Evolutionary conservation across 2,797 vertebrate species (phyloP).

Genomic region (Anabacerthia variegaticeps): DNA sequence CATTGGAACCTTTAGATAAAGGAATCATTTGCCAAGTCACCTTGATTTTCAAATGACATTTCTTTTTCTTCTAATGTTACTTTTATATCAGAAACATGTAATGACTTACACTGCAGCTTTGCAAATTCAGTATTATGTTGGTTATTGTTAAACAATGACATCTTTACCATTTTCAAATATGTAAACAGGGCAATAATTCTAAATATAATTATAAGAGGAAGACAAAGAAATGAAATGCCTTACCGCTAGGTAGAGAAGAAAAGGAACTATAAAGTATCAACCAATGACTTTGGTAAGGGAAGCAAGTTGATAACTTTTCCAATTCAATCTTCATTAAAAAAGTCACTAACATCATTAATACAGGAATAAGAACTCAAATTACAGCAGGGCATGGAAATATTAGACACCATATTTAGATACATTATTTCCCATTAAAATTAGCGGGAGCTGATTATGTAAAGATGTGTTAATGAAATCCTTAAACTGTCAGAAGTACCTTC

Average conservation of each 20-base stretch:
- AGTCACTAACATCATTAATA: not conserved
- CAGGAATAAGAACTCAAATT: not conserved
- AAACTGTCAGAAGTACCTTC: not conserved
- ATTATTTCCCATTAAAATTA: not conserved
- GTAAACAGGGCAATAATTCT: not conserved
- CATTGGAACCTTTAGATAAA: not conserved
- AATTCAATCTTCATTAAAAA: not conserved
- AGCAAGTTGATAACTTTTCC: not conserved
- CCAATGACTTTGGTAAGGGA: not conserved
- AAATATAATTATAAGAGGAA: not conserved
- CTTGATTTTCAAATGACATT: not conserved
- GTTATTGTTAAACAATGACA: not conserved
- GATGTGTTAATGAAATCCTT: not conserved
- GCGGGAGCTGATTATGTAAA: not conserved
- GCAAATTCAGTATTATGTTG: not conserved
- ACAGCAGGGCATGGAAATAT: not conserved
- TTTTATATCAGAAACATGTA: not conserved
- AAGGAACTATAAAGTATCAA: not conserved
- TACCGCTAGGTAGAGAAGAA: not conserved
- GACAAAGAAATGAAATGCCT: not conserved
- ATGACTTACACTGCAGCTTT: not conserved
- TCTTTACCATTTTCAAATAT: not conserved
- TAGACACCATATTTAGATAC: not conserved
- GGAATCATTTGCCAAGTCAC: not conserved
- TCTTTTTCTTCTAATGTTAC: not conserved